Base-by-base conservation (phyloP, 2,797 vertebrate species). In the Alectoris magna region DNA sequence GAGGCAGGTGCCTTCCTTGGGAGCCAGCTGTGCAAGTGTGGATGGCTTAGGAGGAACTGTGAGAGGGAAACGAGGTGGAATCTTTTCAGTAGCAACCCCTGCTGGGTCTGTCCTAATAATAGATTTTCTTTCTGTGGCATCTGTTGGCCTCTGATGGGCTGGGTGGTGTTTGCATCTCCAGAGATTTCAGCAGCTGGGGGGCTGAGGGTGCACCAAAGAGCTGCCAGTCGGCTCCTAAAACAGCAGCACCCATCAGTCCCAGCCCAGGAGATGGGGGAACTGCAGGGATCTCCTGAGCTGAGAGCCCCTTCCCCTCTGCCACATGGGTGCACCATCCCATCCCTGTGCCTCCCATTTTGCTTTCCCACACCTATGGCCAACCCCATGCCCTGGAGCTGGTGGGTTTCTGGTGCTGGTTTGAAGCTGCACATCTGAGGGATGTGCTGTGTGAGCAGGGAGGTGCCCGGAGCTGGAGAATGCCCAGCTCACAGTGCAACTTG, bases 101-200 rank as follows among this genome's bases (percentile, higher is more conserved):
- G 91, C 94, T 80, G 93, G 46, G 88, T 72, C 92, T 96, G 91
- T 93, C 93, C 85, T 27, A 82, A 79, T 64, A 84, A 94, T 62
- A 76, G 86, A 94, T 94, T 87, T 82, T 79, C 79, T 84, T 94
- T 85, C 72, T 55, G n/a, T 79, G 90, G 90, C 94, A 88, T 91
- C 83, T 90, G 80, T 79, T 12, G 62, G 86, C 87, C 91, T 74
- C 77, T 79, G 62, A 87, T 67, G 70, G 87, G 91, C 62, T 85
- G 87, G 69, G 87, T 87, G 68, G 87, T 87, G 88, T 81, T 83
- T 10, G 6, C 18, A 1, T 44, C 62, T 75, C 74, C 56, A 58
- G 58, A 88, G 76, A 21, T 49, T 51, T 63, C 39, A 18, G 49
- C 12, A 2, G 27, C 34, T 11, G 56, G 44, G 84, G 51, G 84